Base-by-base conservation (phyloP, 2,888 invertebrate species). In the Epistrophe grossulariae region DNA sequence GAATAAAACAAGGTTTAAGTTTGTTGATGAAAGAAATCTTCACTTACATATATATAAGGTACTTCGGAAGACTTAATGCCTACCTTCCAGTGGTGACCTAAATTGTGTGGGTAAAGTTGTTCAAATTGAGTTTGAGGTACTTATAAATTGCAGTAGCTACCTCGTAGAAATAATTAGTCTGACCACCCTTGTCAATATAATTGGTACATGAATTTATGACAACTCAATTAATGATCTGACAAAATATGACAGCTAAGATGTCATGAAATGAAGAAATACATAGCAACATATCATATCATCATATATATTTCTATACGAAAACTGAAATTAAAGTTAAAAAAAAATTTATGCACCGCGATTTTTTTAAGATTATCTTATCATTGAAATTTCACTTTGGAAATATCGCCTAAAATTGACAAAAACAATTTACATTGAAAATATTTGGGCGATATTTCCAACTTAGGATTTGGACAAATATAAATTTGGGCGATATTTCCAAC, bases 31-130 rank as follows among this genome's bases (percentile, higher is more conserved):
- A 35, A 35, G n/a, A 35, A 57, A 35, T 57, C 17, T 31, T 17
- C 7, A 35, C 35, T 7, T 35, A n/a, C n/a, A n/a, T n/a, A n/a
- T n/a, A n/a, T n/a, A n/a, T n/a, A n/a, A 31, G 17, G 5, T 57
- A 35, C 35, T 38, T 59, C 28, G 28, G 7, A 28, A 59, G 59
- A 35, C 11, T 17, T 17, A 38, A 59, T 17, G 28, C 15, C 17
- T 31, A 17, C 59, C 38, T n/a, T n/a, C n/a, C n/a, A n/a, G n/a
- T n/a, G 13, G 11, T 59, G 59, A 59, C 59, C 59, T 59, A 59
- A 59, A 59, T 59, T 35, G 11, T 17, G 11, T 17, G 11, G 11
- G 4, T 10, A 10, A 38, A 59, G 2, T 3, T 10, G n/a, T n/a
- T 57, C n/a, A 10, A 35, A 35, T n/a, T 35, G 57, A 28, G 17